A percentile compares a stretch with the other conserved stretches of the same genome.
These are phyloP conservation scores for Alosa sapidissima DNA, from an alignment of 2,797 vertebrate species.

Conservation along the genomic window DNA sequence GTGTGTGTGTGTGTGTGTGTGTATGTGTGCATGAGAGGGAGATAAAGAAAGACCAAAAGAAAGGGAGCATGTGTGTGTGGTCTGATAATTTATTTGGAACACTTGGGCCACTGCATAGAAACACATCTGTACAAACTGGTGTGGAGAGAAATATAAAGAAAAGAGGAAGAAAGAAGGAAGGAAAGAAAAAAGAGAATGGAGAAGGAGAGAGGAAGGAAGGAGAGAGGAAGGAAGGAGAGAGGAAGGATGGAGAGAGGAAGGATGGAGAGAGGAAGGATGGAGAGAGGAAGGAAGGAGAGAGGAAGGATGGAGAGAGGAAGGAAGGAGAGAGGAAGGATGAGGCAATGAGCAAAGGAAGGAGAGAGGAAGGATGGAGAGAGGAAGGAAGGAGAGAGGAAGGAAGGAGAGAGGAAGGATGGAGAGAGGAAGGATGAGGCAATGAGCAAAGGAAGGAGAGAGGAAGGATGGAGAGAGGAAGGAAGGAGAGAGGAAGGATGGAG, in stretches of 20 bases:
- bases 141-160: neutral
- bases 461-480: neutral
- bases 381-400: too few relatives aligned
- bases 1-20: conserved; percentile 29
- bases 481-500: neutral
- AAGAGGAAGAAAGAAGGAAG: neutral
- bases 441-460: too few relatives aligned
- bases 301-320: neutral
- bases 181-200: neutral
- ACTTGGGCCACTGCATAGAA: neutral
- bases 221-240: too few relatives aligned
- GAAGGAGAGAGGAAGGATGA: neutral
- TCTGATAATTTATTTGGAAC: neutral
- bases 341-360: neutral
- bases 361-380: neutral
- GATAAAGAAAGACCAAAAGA: neutral
- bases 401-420: neutral
- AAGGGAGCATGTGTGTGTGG: neutral
- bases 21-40: conserved; percentile 27
- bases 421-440: neutral
- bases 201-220: too few relatives aligned
- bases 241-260: neutral
- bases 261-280: too few relatives aligned
- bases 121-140: neutral
- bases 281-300: neutral